Percentiles rank a stretch among this genome's conserved stretches.
Evolutionary conservation across 2,113 vertebrate species (phyloP).

Genomic region (Bufo gargarizans): DNA sequence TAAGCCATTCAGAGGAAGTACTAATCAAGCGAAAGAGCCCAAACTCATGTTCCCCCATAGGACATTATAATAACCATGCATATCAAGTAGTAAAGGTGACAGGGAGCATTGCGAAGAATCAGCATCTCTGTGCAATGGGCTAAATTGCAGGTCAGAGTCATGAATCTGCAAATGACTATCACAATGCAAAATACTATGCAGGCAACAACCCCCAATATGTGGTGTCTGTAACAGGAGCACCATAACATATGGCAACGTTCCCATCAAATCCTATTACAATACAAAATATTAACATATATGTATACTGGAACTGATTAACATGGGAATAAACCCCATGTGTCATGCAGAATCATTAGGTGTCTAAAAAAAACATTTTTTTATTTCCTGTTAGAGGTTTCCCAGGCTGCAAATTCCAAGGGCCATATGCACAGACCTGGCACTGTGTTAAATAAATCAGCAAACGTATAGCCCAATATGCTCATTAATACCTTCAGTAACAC

Average conservation of each 20-base stretch:
- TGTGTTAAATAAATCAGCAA: slow-evolving; percentile 7
- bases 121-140: background rate
- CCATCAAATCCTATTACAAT: background rate
- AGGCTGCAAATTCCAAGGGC: no score
- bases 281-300: background rate
- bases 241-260: background rate
- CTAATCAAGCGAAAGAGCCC: background rate
- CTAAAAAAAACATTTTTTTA: background rate
- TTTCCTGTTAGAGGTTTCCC: background rate
- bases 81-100: slow-evolving; percentile 18
- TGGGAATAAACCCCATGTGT: background rate
- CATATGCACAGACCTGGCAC: background rate
- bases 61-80: slow-evolving; percentile 1
- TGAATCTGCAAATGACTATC: background rate
- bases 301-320: background rate
- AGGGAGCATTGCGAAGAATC: background rate
- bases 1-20: slow-evolving; percentile 3
- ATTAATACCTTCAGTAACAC: slow-evolving; percentile 7
- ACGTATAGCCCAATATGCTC: background rate
- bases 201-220: background rate
- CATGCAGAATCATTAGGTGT: background rate
- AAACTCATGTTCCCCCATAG: background rate
- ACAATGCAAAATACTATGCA: background rate
- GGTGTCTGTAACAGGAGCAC: no score
- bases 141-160: slow-evolving; percentile 22